phyloP scores from a whole-genome alignment of 2,888 invertebrate species.

The Polymixis lichenea region DNA sequence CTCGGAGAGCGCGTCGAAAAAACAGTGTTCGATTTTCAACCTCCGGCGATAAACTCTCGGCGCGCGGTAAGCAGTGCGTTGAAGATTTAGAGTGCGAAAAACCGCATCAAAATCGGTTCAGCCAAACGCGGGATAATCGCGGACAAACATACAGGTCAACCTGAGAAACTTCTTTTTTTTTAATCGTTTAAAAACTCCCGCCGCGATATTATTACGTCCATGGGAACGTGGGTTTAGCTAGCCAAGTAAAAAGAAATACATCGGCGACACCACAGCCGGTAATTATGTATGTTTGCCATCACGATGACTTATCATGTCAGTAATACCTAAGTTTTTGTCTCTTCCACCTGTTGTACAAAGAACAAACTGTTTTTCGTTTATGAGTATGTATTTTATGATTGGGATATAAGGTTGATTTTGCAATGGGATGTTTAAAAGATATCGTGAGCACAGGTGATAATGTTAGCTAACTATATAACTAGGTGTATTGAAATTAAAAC shows the following conservation, averaged over 20 bases:
- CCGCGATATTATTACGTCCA: too few relatives aligned
- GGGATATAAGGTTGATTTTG: slow-evolving; percentile 10
- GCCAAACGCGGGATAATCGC: too few relatives aligned
- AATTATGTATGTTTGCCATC: slow-evolving; percentile 37
- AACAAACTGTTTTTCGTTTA: not conserved
- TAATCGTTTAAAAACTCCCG: too few relatives aligned
- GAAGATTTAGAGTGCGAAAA: too few relatives aligned
- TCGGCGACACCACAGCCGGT: slow-evolving; percentile 13
- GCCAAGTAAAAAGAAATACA: slow-evolving; percentile 36
- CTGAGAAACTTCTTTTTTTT: too few relatives aligned
- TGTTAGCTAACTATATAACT: slow-evolving; percentile 34
- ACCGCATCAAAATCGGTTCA: too few relatives aligned
- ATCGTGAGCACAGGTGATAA: slow-evolving; percentile 45
- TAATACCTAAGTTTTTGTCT: slow-evolving; percentile 40
- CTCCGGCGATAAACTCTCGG: too few relatives aligned
- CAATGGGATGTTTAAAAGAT: not conserved
- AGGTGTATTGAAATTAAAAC: slow-evolving; percentile 28
- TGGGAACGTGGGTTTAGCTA: not conserved
- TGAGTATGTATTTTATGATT: slow-evolving; percentile 9
- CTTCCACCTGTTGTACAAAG: slow-evolving; percentile 19
- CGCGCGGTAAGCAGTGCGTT: too few relatives aligned
- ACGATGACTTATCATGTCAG: slow-evolving; percentile 39
- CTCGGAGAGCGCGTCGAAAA: too few relatives aligned
- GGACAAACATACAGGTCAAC: too few relatives aligned
- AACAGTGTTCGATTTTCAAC: too few relatives aligned